Evolutionary conservation across 2,797 vertebrate genomes (phyloP).

Genomic region (Hapalemur alaotrensis): DNA sequence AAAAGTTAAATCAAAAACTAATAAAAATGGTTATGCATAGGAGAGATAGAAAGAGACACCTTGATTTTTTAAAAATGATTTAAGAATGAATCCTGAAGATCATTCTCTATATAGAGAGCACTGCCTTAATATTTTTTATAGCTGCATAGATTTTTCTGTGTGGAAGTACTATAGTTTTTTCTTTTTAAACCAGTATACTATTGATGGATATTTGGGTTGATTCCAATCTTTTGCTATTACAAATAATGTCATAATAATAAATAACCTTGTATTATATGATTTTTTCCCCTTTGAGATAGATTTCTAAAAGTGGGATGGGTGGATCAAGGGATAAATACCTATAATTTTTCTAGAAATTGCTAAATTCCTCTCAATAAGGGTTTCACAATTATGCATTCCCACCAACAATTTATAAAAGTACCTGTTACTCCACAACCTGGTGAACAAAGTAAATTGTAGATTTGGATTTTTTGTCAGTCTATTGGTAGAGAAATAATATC

Average conservation of each 20-base stretch:
- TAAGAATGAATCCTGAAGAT: background rate
- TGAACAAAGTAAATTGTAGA: background rate
- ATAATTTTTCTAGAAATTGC: background rate
- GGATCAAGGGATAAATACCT: background rate
- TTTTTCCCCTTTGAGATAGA: background rate
- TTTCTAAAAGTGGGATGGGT: constrained; percentile 19
- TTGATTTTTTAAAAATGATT: too few species aligned
- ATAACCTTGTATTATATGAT: background rate
- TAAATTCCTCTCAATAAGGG: background rate
- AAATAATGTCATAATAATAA: background rate
- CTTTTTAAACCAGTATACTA: background rate
- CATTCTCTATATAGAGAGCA: background rate
- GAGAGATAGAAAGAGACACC: too few species aligned
- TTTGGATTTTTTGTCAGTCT: background rate
- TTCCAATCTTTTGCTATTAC: background rate
- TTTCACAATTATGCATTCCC: background rate
- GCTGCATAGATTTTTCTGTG: background rate
- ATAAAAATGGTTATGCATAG: too few species aligned
- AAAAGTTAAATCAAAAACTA: too few species aligned
- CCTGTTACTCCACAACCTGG: background rate
- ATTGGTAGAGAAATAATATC: background rate
- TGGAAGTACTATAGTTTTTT: background rate
- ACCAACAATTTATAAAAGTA: background rate
- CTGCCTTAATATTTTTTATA: background rate
- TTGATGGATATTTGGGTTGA: background rate